Evolutionary conservation across 2,888 invertebrate species (phyloP), one percentile per base, ranked within the genome.

Genomic region (Podotricha telesiphe): DNA sequence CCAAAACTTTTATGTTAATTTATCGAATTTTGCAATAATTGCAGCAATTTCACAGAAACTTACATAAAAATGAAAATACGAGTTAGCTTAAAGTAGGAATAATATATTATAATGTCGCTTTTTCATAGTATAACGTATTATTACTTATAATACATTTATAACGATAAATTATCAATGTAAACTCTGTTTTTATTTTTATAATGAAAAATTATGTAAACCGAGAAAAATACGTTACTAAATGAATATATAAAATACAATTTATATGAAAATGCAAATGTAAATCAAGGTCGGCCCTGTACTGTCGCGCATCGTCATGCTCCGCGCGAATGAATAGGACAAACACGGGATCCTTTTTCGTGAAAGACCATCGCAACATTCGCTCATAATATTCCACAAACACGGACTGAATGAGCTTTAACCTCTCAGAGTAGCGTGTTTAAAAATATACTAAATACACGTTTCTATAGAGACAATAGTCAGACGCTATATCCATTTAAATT

Each of bases 291-390:
- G 73, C 77, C 80, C 88, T 88, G 87, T 69, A 69, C 70, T 77
- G 75, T 73, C 76, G 82, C 81, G 84, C 81, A 84, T 82, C 80
- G 74, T 77, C 81, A 80, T 85, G 83, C 86, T 84, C 83, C 82
- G 79, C 85, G 82, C 82, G 89, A 87, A 86, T 88, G 88, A 86
- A 88, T 86, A 84, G 82, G 79, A 83, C 74, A 73, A 72, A 82
- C 82, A 80, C 79, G 80, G 77, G 83, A 84, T 86, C 85, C 83
- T 87, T 86, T 85, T 85, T 80, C 86, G 87, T 89, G 85, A 88
- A 87, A 89, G 86, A 80, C 79, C 80, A 76, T 79, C 75, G 75
- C 76, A 73, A 74, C 76, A 76, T 77, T 75, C 76, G 75, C 74
- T 74, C 74, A 76, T 74, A 76, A 77, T 75, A 77, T 75, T 75